These are phyloP conservation scores for Sula dactylatra DNA, from an alignment of 2,113 vertebrate species.

Conservation along the genomic window DNA sequence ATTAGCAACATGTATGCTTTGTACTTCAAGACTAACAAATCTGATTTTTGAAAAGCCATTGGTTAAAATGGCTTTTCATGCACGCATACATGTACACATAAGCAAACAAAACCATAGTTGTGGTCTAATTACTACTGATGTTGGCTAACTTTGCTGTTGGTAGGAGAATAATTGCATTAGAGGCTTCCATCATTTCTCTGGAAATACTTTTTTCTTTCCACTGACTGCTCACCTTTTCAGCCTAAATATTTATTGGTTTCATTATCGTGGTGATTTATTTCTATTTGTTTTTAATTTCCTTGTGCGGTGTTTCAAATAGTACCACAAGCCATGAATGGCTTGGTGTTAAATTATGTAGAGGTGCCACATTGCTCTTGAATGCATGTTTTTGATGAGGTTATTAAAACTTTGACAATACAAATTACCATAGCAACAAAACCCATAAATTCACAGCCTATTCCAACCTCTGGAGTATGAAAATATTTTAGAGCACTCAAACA, in stretches of 20 bases:
- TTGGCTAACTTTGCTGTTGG: neutral
- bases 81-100: too few relatives aligned
- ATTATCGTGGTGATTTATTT: constrained; percentile 26
- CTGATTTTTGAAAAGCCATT: neutral
- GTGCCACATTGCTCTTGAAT: neutral
- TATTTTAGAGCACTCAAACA: neutral
- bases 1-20: neutral
- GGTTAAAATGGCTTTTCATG: neutral
- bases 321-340: neutral
- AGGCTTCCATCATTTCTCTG: constrained; percentile 3
- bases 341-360: constrained; percentile 8
- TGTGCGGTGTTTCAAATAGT: constrained; percentile 8
- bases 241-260: constrained; percentile 34
- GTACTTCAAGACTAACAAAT: neutral
- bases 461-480: neutral
- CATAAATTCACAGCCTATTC: constrained; percentile 41
- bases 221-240: constrained; percentile 18
- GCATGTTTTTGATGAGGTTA: constrained; percentile 55
- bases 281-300: constrained; percentile 61
- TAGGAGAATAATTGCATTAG: neutral
- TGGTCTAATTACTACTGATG: neutral
- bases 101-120: neutral
- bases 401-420: constrained; percentile 59
- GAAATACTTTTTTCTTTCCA: constrained; percentile 10
- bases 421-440: constrained; percentile 41